Base-by-base conservation (phyloP, 35 echinoderm and acorn worm species). In the Acanthaster planci region DNA sequence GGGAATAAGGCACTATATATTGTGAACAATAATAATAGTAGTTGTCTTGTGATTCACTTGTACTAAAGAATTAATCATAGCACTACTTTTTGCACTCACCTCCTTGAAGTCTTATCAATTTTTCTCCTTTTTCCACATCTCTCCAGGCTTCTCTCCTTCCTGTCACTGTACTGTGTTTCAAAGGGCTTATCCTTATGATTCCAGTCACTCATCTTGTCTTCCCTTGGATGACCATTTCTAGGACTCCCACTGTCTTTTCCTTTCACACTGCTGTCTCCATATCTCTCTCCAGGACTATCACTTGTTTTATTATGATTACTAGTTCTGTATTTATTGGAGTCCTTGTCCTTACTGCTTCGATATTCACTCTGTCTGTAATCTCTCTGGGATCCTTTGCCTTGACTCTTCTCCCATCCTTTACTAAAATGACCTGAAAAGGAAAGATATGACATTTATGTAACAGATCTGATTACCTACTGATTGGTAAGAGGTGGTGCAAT, bases 401-500 rank as follows among this genome's bases (percentile, higher is more conserved):
- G 38, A 84, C 57, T 35, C 81, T 85, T 6, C 38, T 91, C 78
- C 47, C 93, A 83, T 0, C 58, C 87, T 84, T 83, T 86, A 68
- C 94, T 97, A 35, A 93, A 97, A 52, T 84, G 86, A 60, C 94
- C 94, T 97, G 26, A 21, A 78, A 87, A 78, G 12, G 40, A 55
- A 44, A 56, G 39, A 82, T 6, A 2, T 59, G 15, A 40, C 12
- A 80, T 19, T 40, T 64, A 60, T 30, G n/a, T 80, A 80, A 57
- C 0, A 21, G 76, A 12, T 37, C 52, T 0, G 10, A n/a, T n/a
- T n/a, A n/a, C n/a, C n/a, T n/a, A n/a, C n/a, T n/a, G n/a, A n/a
- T n/a, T n/a, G n/a, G n/a, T n/a, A n/a, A n/a, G n/a, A n/a, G n/a
- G n/a, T n/a, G n/a, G n/a, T n/a, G n/a, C n/a, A n/a, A n/a, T n/a